Evolutionary conservation across 2,888 invertebrate genomes (phyloP).

Genomic region (Pristionchus arcanus): DNA sequence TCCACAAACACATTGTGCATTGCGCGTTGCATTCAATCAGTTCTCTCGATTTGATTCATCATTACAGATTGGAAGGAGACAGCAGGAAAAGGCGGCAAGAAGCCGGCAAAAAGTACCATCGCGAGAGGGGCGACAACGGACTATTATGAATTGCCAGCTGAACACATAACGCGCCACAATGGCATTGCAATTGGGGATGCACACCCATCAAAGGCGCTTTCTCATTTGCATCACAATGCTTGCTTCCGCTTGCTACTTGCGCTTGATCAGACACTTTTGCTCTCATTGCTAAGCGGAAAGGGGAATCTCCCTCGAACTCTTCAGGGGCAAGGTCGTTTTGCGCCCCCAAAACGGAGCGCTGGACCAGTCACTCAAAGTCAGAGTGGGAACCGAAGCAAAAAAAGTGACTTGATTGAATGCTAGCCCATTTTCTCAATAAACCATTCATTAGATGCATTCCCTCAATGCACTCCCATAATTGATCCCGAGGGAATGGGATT

Average conservation of each 20-base stretch:
- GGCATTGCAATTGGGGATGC: neutral
- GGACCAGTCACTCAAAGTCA: slow-evolving; percentile 13
- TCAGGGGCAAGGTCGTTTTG: neutral
- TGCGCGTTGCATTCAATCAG: slow-evolving; percentile 29
- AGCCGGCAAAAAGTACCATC: neutral
- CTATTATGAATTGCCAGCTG: neutral
- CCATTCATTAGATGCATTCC: slow-evolving; percentile 1
- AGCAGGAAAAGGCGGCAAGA: neutral
- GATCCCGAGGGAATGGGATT: slow-evolving; percentile 20
- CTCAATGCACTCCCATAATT: neutral
- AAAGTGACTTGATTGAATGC: neutral
- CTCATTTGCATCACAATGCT: slow-evolving; percentile 26
- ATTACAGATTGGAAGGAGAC: slow-evolving; percentile 44
- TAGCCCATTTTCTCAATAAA: neutral
- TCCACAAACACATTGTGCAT: slow-evolving; percentile 49
- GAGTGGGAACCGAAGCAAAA: neutral
- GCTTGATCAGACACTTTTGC: slow-evolving; percentile 37
- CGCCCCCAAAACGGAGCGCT: neutral
- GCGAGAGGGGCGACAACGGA: slow-evolving; percentile 12
- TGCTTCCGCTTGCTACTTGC: slow-evolving; percentile 3
- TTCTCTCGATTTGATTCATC: slow-evolving; percentile 50
- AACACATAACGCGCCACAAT: neutral
- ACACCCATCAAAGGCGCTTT: neutral
- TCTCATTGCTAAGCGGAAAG: neutral
- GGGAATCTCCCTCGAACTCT: neutral